Percentiles rank a stretch among this genome's conserved stretches.
These are phyloP conservation scores for Hydrolagus affinis DNA, from an alignment of 2,113 vertebrate species.

Conservation along the genomic window DNA sequence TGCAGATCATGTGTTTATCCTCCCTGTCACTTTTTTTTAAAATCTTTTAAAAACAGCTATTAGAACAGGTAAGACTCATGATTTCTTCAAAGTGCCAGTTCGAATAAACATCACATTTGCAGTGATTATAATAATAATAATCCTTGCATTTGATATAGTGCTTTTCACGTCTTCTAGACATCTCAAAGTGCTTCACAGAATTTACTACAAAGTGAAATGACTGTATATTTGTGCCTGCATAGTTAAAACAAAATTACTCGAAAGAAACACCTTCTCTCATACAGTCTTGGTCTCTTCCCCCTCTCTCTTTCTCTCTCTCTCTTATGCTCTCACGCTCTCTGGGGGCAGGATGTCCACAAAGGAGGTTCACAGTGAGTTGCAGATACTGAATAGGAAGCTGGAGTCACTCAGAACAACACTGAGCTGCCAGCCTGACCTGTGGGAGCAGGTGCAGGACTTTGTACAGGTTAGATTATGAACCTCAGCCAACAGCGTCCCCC, in stretches of 20 bases:
- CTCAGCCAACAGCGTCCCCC: no score
- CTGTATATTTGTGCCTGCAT: no score
- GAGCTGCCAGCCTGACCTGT: background rate
- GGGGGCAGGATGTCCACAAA: conserved; percentile 30
- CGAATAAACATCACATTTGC: conserved; percentile 8
- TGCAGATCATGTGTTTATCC: no score
- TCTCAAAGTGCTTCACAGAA: no score
- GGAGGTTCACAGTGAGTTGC: conserved; percentile 35
- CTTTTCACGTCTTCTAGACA: no score
- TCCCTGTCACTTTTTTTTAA: no score
- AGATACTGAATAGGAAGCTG: conserved; percentile 29
- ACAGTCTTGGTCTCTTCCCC: background rate
- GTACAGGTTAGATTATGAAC: background rate
- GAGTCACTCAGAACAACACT: background rate
- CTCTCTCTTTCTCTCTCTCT: background rate
- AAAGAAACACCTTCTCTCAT: no score
- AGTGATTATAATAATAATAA: conserved; percentile 18
- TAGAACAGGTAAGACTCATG: conserved; percentile 5
- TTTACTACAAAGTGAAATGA: no score
- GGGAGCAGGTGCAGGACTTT: conserved; percentile 34
- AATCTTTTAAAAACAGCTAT: no score
- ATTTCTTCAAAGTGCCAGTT: conserved; percentile 32
- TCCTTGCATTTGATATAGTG: no score
- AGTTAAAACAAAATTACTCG: no score
- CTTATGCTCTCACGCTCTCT: background rate